phyloP scores from a whole-genome alignment of 2,888 invertebrate species.

The Cyclophora albipunctata region DNA sequence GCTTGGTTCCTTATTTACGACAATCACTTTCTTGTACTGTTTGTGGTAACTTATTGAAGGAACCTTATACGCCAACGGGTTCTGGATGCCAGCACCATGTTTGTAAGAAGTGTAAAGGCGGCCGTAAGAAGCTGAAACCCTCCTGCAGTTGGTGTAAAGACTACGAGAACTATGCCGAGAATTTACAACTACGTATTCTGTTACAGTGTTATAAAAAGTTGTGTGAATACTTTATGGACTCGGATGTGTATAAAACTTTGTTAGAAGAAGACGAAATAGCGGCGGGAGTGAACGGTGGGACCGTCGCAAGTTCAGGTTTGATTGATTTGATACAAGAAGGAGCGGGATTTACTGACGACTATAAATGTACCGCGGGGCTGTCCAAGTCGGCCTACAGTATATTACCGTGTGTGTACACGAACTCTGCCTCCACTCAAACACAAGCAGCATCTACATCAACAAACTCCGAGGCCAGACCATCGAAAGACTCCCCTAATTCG shows the following conservation, averaged over 20 bases:
- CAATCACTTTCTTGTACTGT: slow-evolving; percentile 93
- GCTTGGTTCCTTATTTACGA: slow-evolving; percentile 87
- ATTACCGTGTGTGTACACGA: slow-evolving; percentile 82
- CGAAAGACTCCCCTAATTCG: slow-evolving; percentile 57
- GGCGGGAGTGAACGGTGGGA: slow-evolving; percentile 68
- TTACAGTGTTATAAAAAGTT: slow-evolving; percentile 92
- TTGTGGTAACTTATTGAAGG: slow-evolving; percentile 87
- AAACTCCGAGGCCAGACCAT: slow-evolving; percentile 42
- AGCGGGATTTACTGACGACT: slow-evolving; percentile 84
- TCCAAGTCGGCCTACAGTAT: slow-evolving; percentile 85
- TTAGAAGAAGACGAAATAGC: slow-evolving; percentile 70
- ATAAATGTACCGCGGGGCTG: slow-evolving; percentile 81
- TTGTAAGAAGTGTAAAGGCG: slow-evolving; percentile 88
- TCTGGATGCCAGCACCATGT: slow-evolving; percentile 92
- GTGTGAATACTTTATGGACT: slow-evolving; percentile 87
- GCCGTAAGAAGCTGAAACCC: slow-evolving; percentile 88
- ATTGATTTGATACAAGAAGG: slow-evolving; percentile 87
- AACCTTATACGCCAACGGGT: slow-evolving; percentile 86
- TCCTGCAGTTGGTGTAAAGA: slow-evolving; percentile 91
- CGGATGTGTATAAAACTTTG: slow-evolving; percentile 80
- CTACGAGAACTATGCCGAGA: slow-evolving; percentile 87
- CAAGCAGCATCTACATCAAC: slow-evolving; percentile 51
- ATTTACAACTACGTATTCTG: slow-evolving; percentile 85
- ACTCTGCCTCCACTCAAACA: slow-evolving; percentile 72
- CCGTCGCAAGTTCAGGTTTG: slow-evolving; percentile 75